phyloP scores from a whole-genome alignment of 2,797 vertebrate genomes.

The Podarcis lilfordi region DNA sequence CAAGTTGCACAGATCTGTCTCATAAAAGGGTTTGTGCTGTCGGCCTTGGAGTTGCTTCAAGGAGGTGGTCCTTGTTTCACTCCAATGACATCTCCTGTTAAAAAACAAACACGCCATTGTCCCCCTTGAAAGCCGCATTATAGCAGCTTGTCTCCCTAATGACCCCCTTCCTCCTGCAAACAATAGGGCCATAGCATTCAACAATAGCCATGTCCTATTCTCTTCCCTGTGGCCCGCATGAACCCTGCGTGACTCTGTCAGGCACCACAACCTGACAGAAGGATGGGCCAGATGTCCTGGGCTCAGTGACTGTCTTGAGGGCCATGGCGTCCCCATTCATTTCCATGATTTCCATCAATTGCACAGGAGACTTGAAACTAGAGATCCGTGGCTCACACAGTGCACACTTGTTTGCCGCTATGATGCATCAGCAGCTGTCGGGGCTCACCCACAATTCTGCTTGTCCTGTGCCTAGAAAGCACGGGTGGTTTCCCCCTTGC shows the following conservation, averaged over 20 bases:
- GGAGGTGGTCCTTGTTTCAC: not conserved
- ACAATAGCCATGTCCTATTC: not conserved
- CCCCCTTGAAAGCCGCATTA: not conserved
- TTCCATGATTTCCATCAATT: not conserved
- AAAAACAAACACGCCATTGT: not conserved
- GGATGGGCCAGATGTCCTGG: not conserved
- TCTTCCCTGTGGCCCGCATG: not conserved
- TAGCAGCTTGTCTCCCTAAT: constrained; percentile 14
- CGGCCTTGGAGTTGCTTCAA: not conserved
- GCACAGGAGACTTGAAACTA: not conserved
- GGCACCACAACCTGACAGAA: not conserved
- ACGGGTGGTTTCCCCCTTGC: too few relatives aligned
- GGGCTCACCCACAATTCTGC: too few relatives aligned
- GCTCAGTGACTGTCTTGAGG: not conserved
- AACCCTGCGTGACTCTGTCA: not conserved
- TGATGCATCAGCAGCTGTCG: not conserved
- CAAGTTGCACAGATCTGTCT: not conserved
- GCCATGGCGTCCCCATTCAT: not conserved
- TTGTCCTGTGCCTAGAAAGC: too few relatives aligned
- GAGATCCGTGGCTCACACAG: not conserved
- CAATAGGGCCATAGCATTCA: not conserved
- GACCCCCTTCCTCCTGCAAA: not conserved
- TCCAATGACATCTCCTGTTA: constrained; percentile 18
- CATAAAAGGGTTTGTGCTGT: not conserved
- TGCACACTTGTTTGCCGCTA: not conserved